Percentiles rank a stretch among this genome's conserved stretches.
These are phyloP conservation scores for Drosophila parthenogenetica DNA, from an alignment of 2,888 invertebrate genomes.

Conservation along the genomic window DNA sequence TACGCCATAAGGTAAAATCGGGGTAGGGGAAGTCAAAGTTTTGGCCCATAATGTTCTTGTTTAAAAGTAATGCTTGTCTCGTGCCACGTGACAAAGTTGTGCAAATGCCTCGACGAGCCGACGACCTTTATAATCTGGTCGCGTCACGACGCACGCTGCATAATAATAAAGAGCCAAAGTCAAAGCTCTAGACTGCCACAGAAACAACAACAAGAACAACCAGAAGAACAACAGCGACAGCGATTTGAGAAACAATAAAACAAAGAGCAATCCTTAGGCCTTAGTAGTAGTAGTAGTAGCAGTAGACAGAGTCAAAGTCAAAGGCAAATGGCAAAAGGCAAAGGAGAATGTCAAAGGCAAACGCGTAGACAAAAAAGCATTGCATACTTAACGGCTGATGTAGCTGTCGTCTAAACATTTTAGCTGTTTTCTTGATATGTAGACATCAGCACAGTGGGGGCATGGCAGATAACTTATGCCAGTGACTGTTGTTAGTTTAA, in stretches of 20 bases:
- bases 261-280: conserved; percentile 48
- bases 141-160: conserved; percentile 60
- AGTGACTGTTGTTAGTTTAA: conserved; percentile 31
- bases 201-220: conserved; percentile 12
- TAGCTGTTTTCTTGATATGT: conserved; percentile 35
- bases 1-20: background rate
- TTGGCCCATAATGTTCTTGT: conserved; percentile 37
- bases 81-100: conserved; percentile 65
- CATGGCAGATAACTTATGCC: background rate
- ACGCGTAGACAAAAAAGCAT: conserved; percentile 28
- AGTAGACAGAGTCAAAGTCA: conserved; percentile 29
- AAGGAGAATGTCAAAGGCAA: conserved; percentile 19
- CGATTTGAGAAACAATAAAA: conserved; percentile 68
- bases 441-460: conserved; percentile 7
- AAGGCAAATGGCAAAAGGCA: conserved; percentile 19
- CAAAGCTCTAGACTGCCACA: conserved; percentile 50
- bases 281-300: background rate
- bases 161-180: conserved; percentile 61
- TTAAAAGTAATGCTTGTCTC: conserved; percentile 54
- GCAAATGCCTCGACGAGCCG: conserved; percentile 48
- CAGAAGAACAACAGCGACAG: conserved; percentile 33
- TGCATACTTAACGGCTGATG: conserved; percentile 59
- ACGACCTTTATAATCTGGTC: conserved; percentile 65
- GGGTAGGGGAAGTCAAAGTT: background rate
- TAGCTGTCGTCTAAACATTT: conserved; percentile 50